Evolutionary conservation across 2,113 vertebrate species (phyloP).

Genomic region (Choloepus hoffmanni): DNA sequence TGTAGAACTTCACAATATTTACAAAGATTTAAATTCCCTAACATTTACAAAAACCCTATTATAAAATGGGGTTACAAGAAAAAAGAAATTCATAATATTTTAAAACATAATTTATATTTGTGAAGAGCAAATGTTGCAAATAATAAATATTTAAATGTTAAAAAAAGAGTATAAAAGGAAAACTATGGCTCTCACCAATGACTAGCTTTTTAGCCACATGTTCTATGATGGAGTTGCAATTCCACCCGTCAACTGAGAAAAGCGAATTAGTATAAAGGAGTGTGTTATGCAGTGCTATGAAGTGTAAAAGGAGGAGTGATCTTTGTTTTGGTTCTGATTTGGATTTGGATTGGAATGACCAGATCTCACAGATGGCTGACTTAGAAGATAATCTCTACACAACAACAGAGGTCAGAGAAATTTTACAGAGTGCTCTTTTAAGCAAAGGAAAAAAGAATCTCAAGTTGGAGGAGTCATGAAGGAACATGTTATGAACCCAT

Average conservation of each 20-base stretch:
- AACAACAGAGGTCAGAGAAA: neutral
- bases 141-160: slow-evolving; percentile 7
- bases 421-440: neutral
- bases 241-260: neutral
- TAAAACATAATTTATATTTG: neutral
- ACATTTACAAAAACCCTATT: neutral
- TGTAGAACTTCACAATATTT: neutral
- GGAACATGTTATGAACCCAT: neutral
- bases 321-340: neutral
- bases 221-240: neutral
- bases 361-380: neutral
- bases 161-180: neutral
- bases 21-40: neutral
- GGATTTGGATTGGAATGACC: neutral
- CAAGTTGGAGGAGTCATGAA: neutral
- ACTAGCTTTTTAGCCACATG: neutral
- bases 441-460: neutral
- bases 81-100: neutral
- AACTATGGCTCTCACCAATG: neutral
- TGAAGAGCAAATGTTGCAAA: neutral
- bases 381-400: neutral
- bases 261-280: neutral
- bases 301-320: neutral
- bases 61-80: neutral
- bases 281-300: neutral